phyloP scores from a whole-genome alignment of 30 jellyfish, hydroid and myxozoan species.

The Rhopilema esculentum region DNA sequence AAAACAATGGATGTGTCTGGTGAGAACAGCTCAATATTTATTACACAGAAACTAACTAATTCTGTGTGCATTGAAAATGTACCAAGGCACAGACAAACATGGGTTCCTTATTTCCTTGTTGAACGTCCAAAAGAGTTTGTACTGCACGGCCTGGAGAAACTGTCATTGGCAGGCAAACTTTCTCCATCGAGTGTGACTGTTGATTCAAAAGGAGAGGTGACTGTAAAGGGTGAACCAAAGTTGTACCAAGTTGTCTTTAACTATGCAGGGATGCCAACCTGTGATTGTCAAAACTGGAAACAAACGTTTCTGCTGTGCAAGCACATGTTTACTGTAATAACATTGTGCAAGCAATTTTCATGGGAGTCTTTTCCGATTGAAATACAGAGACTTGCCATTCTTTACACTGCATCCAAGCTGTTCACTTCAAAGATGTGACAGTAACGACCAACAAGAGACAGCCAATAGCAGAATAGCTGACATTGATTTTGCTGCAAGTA shows the following conservation, averaged over 20 bases:
- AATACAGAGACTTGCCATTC: conserved; percentile 8
- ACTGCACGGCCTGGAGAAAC: conserved; percentile 19
- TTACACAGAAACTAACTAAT: too few species aligned
- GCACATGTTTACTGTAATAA: conserved; percentile 34
- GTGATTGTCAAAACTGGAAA: conserved; percentile 31
- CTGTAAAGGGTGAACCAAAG: not conserved
- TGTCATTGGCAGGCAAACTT: conserved; percentile 17
- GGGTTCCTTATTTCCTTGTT: conserved; percentile 28
- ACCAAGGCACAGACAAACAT: too few species aligned
- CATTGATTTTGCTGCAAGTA: too few species aligned
- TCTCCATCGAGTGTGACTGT: conserved; percentile 7
- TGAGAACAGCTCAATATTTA: too few species aligned
- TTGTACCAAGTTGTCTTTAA: conserved; percentile 2
- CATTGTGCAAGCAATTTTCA: conserved; percentile 1
- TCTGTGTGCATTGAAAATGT: too few species aligned
- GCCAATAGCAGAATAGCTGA: too few species aligned
- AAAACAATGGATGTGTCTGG: too few species aligned
- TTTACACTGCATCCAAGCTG: conserved; percentile 35
- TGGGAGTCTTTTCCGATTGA: conserved; percentile 44
- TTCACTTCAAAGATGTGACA: too few species aligned
- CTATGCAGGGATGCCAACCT: conserved; percentile 30
- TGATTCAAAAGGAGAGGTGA: not conserved
- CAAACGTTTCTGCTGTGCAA: conserved; percentile 13
- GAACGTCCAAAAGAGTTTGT: conserved; percentile 32
- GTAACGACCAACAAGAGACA: too few species aligned